Conservation (phyloP, 2,113 vertebrate species). For the Cyprinodon variegatus region DNA sequence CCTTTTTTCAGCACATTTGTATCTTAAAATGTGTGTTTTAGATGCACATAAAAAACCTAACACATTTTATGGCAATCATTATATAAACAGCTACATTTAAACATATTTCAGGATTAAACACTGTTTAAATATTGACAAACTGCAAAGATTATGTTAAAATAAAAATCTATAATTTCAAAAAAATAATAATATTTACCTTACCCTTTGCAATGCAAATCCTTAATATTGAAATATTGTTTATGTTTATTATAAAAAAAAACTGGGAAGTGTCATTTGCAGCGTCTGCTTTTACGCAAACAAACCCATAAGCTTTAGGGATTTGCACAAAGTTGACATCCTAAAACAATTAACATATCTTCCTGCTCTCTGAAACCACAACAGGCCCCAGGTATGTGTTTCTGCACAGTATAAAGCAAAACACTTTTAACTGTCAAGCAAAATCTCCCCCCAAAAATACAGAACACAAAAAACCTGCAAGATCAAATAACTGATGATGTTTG, state of each 20-base stretch:
- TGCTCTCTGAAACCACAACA: neutral
- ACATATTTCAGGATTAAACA: neutral
- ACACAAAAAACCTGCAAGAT: neutral
- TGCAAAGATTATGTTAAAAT: neutral
- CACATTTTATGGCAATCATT: no score
- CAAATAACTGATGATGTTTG: neutral
- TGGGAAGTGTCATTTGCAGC: neutral
- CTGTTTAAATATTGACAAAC: neutral
- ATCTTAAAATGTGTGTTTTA: neutral
- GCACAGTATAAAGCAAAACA: neutral
- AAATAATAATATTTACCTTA: neutral
- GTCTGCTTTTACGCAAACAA: neutral
- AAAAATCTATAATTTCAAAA: neutral
- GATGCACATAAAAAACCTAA: neutral
- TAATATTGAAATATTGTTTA: neutral
- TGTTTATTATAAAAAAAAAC: neutral
- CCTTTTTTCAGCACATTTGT: neutral
- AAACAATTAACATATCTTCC: constrained; percentile 5
- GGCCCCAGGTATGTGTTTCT: neutral
- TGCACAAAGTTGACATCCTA: constrained; percentile 1
- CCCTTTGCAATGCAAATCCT: neutral
- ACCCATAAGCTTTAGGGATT: constrained; percentile 10
- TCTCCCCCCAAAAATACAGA: neutral
- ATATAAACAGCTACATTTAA: neutral
- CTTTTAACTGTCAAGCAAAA: neutral